Evolutionary conservation across 64 coral and sea anemone species (phyloP).

Genomic region (Montipora efflorescens): DNA sequence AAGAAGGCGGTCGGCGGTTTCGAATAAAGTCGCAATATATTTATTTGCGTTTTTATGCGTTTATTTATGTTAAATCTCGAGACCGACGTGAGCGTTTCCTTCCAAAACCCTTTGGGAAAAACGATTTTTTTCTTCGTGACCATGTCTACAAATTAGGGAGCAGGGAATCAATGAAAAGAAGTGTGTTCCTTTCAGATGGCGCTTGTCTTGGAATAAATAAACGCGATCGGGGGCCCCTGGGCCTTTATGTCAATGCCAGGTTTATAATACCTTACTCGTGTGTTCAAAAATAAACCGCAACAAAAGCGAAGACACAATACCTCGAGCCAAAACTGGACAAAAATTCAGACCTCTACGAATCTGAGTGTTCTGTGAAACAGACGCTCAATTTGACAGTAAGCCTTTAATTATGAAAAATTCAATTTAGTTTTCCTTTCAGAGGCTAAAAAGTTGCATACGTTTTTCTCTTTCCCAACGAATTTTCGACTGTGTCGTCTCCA

Average conservation of each 20-base stretch:
- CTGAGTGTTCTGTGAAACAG: too few species aligned
- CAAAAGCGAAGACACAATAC: slow-evolving; percentile 11
- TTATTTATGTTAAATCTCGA: too few species aligned
- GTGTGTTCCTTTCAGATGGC: slow-evolving; percentile 23
- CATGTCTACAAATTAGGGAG: not conserved
- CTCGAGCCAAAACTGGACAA: not conserved
- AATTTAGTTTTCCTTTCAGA: too few species aligned
- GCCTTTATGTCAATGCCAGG: slow-evolving; percentile 6
- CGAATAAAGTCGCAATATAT: not conserved
- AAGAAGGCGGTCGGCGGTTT: not conserved
- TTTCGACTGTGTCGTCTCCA: not conserved
- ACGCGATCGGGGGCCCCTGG: not conserved
- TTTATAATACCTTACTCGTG: slow-evolving; percentile 7
- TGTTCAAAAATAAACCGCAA: slow-evolving; percentile 7
- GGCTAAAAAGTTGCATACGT: not conserved
- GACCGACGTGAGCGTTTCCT: not conserved
- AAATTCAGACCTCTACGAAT: not conserved
- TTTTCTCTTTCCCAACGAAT: too few species aligned
- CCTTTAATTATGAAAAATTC: too few species aligned
- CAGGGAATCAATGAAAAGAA: slow-evolving; percentile 2
- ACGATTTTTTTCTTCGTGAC: not conserved
- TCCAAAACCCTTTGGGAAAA: not conserved
- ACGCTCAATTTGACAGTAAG: too few species aligned
- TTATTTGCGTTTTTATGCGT: not conserved
- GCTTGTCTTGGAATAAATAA: slow-evolving; percentile 32